Evolutionary conservation across 2,888 invertebrate genomes (phyloP), one percentile per base, ranked within the genome.

Genomic region (Ophion ellenae): DNA sequence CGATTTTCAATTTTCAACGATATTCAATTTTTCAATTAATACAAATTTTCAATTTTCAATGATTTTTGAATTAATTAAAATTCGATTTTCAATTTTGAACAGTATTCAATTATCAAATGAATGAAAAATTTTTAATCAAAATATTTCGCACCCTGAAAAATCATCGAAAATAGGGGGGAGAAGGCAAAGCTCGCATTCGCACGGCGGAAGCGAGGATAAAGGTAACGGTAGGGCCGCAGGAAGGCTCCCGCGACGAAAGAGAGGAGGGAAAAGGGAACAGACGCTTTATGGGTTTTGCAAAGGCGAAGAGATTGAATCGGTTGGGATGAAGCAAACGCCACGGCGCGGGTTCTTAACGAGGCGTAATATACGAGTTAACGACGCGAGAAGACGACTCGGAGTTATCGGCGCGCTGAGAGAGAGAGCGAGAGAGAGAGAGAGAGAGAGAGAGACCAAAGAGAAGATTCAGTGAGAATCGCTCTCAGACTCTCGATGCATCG

Each of bases 351-450:
- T 57, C 67, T 85, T 83, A 85, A 85, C 85, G 83, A 85, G 80
- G 76, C 79, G 80, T 85, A 83, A 85, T 85, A 45, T 83, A 83
- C 83, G 76, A 85, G 76, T 85, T 85, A 85, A 83, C 85, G 85
- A 80, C 61, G 76, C 76, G 75, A 83, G 83, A 78, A 73, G 71
- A 83, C 70, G 76, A 75, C 67, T 71, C 81, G 64, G 71, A 83
- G 76, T 73, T 76, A 83, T 80, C 80, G 85, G 66, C 47, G 76
- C 47, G 66, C 61, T 14, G 32, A 64, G 63, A 69, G 66, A 45
- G 57, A 66, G 20, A 73, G 45, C 66, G 69, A 64, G 81, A 79
- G 71, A 53, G 59, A 63, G 32, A 28, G 20, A 59, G 5, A 47
- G 63, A 61, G 32, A 32, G 32, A 32, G 32, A 32, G 32, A 32